Conservation (phyloP, 2,888 invertebrate species). For the Carcina quercana region DNA sequence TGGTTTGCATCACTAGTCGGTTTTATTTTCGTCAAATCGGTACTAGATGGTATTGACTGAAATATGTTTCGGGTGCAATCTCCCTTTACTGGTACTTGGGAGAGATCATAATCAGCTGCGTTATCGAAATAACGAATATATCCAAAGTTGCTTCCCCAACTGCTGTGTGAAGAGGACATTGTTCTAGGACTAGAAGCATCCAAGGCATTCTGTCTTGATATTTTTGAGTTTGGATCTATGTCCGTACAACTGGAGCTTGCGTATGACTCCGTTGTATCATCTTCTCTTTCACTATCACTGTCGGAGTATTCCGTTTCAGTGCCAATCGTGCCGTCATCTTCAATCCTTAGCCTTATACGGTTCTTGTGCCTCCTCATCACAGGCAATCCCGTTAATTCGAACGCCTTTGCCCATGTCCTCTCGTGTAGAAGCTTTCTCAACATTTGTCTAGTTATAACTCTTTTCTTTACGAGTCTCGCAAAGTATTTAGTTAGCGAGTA, state of each 20-base stretch:
- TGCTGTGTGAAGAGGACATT: constrained; percentile 65
- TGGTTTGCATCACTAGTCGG: background rate
- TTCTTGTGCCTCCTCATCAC: constrained; percentile 62
- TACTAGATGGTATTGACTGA: constrained; percentile 24
- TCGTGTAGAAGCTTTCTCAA: constrained; percentile 84
- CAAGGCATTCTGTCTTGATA: constrained; percentile 76
- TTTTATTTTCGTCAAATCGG: no score
- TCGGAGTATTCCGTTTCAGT: constrained; percentile 59
- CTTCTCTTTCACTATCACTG: constrained; percentile 56
- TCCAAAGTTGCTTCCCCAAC: constrained; percentile 77
- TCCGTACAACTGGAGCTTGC: constrained; percentile 54
- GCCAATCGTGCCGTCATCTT: constrained; percentile 55
- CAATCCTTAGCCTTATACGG: constrained; percentile 54
- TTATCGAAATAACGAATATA: constrained; percentile 79
- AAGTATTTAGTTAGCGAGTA: constrained; percentile 85
- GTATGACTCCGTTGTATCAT: constrained; percentile 56
- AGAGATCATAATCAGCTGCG: constrained; percentile 48
- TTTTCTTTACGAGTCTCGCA: constrained; percentile 82
- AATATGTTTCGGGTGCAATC: constrained; percentile 62
- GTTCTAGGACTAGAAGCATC: constrained; percentile 61
- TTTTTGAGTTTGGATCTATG: constrained; percentile 43
- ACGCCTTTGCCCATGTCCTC: constrained; percentile 65
- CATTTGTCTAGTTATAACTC: constrained; percentile 80
- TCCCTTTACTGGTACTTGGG: constrained; percentile 32
- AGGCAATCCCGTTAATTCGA: constrained; percentile 60